Base-by-base conservation (phyloP, 2,113 vertebrate genomes). In the Nothobranchius furzeri region DNA sequence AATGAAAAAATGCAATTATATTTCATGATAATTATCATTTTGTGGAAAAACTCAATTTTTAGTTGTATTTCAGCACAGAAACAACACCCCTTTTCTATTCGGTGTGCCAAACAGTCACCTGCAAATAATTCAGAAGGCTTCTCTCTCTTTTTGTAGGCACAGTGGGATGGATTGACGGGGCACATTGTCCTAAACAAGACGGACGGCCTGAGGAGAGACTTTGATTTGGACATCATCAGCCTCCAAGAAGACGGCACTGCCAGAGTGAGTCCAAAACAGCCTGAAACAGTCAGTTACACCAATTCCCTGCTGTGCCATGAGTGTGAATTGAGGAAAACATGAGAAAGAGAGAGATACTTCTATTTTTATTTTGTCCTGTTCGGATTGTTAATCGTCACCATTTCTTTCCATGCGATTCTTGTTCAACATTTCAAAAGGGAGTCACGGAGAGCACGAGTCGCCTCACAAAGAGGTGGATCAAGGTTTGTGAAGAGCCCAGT, bases 161-260 rank as follows among this genome's bases (percentile, higher is more conserved):
- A 94, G 11, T 99, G 97, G 98, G 94, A 98, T 20, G 98, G 98
- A 69, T 92, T 99, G 90, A 99, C 97, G 12, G 98, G 98, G 11
- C 94, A 92, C 68, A 99, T 99, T 82, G 94, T 95, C 86, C 96
- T 99, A 87, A 98, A 98, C 91, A 98, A 96, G 90, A 96, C 95
- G 0, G 95, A 99, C 2, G 98, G 98, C 76, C 92, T 97, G 75
- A 89, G 98, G 83, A 98, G 93, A 86, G 95, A 98, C 92, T 99
- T 99, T 72, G 94, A 98, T 90, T 92, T 99, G 93, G 97, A 99
- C 88, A 93, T 99, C 77, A 98, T 99, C 91, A 98, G 96, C 85
- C 95, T 99, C 70, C 98, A 95, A 89, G 98, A 99, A 77, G 97
- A 98, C 40, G 96, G 97, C 76, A 93, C 94, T 35, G 92, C 94